Conservation (phyloP, 2,113 vertebrate genomes). For the Tylochromis polylepis region DNA sequence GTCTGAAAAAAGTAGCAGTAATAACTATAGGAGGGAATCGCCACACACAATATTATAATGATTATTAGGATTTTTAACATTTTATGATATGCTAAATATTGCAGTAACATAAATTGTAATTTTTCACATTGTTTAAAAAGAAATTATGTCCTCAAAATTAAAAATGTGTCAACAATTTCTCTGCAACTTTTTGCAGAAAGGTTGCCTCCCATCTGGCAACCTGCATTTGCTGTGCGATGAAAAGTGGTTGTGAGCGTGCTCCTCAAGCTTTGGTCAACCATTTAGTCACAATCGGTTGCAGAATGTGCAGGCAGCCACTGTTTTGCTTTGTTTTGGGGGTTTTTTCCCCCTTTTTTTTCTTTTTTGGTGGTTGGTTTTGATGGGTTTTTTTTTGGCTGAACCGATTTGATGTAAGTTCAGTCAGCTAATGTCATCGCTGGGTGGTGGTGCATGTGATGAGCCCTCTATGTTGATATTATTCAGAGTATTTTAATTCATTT, state of each 20-base stretch:
- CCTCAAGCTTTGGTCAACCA: not conserved
- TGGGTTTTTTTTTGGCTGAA: not conserved
- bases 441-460: not conserved
- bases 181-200: not conserved
- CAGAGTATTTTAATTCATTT: too few relatives aligned
- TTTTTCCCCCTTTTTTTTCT: too few relatives aligned
- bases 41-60: not conserved
- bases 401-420: not conserved
- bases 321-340: too few relatives aligned
- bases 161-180: not conserved
- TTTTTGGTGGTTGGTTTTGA: too few relatives aligned
- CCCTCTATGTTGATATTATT: not conserved
- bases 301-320: too few relatives aligned
- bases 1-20: not conserved
- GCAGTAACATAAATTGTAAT: not conserved
- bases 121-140: not conserved
- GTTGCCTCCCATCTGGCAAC: not conserved
- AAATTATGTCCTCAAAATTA: not conserved
- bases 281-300: too few relatives aligned
- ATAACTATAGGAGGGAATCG: fast-evolving
- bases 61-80: not conserved
- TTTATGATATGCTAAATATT: not conserved
- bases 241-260: not conserved
- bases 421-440: not conserved
- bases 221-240: not conserved